These are phyloP conservation scores for Hemicentrotus pulcherrimus DNA, from an alignment of 35 echinoderm and acorn worm species.

Conservation along the genomic window DNA sequence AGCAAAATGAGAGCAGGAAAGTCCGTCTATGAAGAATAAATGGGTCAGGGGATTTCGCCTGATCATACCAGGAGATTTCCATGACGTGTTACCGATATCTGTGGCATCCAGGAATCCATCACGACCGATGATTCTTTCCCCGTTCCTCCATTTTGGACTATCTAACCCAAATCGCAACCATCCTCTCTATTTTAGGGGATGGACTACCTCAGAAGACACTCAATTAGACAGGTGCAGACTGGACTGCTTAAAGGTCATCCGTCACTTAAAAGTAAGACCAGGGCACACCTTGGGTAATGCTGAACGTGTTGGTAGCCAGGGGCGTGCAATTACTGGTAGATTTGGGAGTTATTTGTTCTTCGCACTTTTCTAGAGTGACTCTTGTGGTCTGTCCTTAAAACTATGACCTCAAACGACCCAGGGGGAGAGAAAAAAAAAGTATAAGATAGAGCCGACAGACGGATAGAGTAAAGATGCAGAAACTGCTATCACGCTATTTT, in stretches of 20 bases:
- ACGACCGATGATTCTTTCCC: background rate
- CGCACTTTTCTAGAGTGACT: background rate
- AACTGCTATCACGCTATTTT: too few species aligned
- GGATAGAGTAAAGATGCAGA: too few species aligned
- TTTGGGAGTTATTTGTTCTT: background rate
- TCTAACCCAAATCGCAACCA: background rate
- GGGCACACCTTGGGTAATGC: background rate
- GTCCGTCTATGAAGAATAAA: background rate
- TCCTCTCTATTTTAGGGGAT: background rate
- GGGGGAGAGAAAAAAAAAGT: background rate
- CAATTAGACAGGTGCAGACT: background rate
- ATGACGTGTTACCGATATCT: background rate
- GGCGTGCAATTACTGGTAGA: constrained; percentile 16
- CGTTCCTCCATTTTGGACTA: background rate
- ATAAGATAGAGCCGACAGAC: background rate
- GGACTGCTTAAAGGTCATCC: background rate
- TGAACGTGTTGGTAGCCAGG: background rate
- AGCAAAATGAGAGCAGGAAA: background rate
- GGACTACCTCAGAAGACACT: background rate
- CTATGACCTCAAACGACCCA: background rate
- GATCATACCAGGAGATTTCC: background rate
- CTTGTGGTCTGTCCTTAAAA: background rate
- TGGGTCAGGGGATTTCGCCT: background rate
- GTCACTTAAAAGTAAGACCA: background rate
- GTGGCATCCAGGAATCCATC: background rate